Percentiles rank a stretch among this genome's conserved stretches.
These are phyloP conservation scores for Chloroceryle amazona DNA, from an alignment of 2,797 vertebrate genomes.

Conservation along the genomic window DNA sequence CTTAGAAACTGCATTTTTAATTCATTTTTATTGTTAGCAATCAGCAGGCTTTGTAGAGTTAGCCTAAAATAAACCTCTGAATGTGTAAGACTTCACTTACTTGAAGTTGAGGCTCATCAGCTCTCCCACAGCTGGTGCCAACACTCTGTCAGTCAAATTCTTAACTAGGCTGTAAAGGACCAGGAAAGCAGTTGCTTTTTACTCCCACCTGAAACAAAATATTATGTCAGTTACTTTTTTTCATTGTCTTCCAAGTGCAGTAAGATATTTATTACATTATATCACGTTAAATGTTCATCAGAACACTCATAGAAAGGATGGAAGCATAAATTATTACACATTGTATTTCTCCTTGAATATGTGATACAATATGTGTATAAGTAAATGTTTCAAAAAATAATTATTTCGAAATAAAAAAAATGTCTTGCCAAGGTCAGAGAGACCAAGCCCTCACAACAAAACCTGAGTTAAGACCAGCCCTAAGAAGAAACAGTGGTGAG, in stretches of 20 bases:
- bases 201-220: slow-evolving; percentile 79
- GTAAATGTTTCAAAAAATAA: background rate
- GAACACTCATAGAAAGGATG: background rate
- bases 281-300: slow-evolving; percentile 25
- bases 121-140: slow-evolving; percentile 85
- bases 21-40: background rate
- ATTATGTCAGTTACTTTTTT: slow-evolving; percentile 39
- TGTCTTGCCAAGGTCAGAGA: background rate
- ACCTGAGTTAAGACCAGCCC: background rate
- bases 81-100: slow-evolving; percentile 80
- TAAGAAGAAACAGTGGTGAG: background rate
- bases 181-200: slow-evolving; percentile 68
- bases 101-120: slow-evolving; percentile 83
- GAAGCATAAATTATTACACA: slow-evolving; percentile 4
- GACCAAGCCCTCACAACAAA: background rate
- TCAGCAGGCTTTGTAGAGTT: background rate
- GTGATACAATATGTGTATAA: background rate
- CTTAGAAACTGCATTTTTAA: background rate
- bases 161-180: slow-evolving; percentile 29
- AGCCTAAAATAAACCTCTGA: background rate
- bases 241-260: background rate
- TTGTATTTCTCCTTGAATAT: slow-evolving; percentile 21
- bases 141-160: slow-evolving; percentile 83
- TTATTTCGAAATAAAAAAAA: background rate
- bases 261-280: slow-evolving; percentile 35